Percentiles rank a stretch among this genome's conserved stretches.
Conservation (phyloP, 2,797 vertebrate genomes). For the Phalanger gymnotis region DNA sequence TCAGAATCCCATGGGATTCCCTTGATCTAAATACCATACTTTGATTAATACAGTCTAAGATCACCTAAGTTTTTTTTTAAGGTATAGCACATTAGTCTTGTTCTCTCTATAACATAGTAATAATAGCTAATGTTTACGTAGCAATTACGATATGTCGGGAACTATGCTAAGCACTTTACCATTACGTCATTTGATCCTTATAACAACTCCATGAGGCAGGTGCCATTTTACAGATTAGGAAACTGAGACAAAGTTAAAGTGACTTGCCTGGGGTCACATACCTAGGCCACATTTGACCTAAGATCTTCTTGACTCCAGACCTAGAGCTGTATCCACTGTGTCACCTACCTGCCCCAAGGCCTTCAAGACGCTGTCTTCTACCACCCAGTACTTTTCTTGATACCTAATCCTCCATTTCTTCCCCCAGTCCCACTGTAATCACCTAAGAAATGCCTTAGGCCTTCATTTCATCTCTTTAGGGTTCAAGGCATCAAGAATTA, state of each 20-base stretch:
- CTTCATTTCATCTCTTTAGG: neutral
- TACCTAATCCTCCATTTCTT: neutral
- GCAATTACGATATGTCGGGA: neutral
- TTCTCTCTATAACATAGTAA: neutral
- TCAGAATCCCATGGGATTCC: neutral
- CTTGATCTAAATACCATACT: neutral
- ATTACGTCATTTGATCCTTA: neutral
- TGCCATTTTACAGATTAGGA: neutral
- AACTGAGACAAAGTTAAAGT: neutral
- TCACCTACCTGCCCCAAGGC: neutral
- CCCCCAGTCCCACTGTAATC: neutral
- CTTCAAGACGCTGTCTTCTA: neutral
- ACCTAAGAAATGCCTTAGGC: neutral
- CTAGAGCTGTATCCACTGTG: neutral
- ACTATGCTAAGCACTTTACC: neutral
- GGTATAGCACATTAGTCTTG: neutral
- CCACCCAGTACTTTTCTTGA: neutral
- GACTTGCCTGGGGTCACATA: neutral
- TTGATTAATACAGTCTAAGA: neutral
- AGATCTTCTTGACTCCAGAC: neutral
- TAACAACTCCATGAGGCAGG: neutral
- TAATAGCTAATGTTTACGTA: neutral
- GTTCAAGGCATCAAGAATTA: neutral
- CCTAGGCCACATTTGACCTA: no score
- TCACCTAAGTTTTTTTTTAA: neutral